These are phyloP conservation scores for Leptopilina clavipes DNA, from an alignment of 1,140 invertebrate species.

Conservation along the genomic window DNA sequence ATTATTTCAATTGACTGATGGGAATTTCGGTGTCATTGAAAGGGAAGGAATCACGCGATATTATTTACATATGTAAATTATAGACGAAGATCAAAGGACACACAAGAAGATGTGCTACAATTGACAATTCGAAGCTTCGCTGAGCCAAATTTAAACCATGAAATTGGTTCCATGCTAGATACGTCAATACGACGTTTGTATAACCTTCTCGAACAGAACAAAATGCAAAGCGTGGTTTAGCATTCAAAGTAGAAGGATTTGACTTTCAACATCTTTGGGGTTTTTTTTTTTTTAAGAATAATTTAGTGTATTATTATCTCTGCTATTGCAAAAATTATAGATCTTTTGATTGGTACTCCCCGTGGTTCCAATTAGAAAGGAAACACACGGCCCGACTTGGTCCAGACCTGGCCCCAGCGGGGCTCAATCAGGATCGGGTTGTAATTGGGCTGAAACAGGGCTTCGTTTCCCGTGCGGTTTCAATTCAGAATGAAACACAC, in stretches of 20 bases:
- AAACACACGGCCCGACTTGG: no score
- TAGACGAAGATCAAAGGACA: not conserved
- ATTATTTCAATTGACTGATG: constrained; percentile 6
- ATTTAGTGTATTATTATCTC: no score
- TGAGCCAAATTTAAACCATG: constrained; percentile 5
- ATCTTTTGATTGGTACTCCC: no score
- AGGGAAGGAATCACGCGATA: not conserved
- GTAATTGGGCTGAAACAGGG: no score
- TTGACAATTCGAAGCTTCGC: constrained; percentile 12
- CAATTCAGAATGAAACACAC: no score
- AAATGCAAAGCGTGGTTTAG: constrained; percentile 14
- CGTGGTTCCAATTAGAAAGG: no score
- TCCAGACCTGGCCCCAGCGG: no score
- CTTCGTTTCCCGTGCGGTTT: no score
- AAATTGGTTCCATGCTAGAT: not conserved
- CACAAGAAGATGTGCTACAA: not conserved
- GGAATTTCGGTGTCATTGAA: not conserved
- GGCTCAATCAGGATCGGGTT: no score
- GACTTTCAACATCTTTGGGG: not conserved
- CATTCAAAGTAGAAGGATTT: constrained; percentile 31
- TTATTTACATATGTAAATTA: constrained; percentile 14
- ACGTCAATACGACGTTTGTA: constrained; percentile 13
- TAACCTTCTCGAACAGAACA: constrained; percentile 18
- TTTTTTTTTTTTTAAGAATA: no score
- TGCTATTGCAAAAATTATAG: no score